These are phyloP conservation scores for Etia nguti DNA, from an alignment of 2,113 vertebrate genomes.

Conservation along the genomic window DNA sequence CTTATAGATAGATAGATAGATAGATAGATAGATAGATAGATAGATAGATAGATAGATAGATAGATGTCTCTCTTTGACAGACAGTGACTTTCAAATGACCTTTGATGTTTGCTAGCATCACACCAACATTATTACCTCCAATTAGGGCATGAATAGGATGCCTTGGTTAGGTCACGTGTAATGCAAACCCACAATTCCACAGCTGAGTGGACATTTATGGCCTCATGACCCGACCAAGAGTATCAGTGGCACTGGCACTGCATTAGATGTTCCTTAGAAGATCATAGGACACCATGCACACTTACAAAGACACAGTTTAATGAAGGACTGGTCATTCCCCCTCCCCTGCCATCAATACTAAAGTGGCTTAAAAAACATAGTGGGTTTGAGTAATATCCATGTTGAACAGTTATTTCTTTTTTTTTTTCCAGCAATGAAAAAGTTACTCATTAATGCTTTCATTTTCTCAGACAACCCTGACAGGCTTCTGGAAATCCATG, in stretches of 20 bases:
- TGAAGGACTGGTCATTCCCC: slow-evolving; percentile 54
- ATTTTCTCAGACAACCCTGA: slow-evolving; percentile 53
- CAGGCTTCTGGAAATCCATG: slow-evolving; percentile 67
- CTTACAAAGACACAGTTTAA: slow-evolving; percentile 58
- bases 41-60: not conserved
- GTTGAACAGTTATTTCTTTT: slow-evolving; percentile 37
- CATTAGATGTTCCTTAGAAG: slow-evolving; percentile 42
- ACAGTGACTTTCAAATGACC: slow-evolving; percentile 34
- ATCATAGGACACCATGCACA: slow-evolving; percentile 56
- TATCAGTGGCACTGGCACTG: slow-evolving; percentile 43
- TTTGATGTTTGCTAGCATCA: slow-evolving; percentile 5
- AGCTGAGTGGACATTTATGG: not conserved
- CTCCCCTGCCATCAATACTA: slow-evolving; percentile 65
- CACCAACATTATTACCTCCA: slow-evolving; percentile 8
- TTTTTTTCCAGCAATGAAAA: slow-evolving; percentile 47
- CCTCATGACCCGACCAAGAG: not conserved
- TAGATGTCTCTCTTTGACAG: not conserved
- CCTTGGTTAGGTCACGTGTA: slow-evolving; percentile 15
- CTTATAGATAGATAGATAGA: not conserved
- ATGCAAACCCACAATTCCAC: slow-evolving; percentile 8
- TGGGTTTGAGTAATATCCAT: slow-evolving; percentile 68
- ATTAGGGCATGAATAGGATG: slow-evolving; percentile 22
- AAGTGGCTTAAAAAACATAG: slow-evolving; percentile 74
- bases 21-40: not conserved
- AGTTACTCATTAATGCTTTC: slow-evolving; percentile 53